Base-by-base conservation (phyloP, 2,113 vertebrate species). In the Paramisgurnus dabryanus region DNA sequence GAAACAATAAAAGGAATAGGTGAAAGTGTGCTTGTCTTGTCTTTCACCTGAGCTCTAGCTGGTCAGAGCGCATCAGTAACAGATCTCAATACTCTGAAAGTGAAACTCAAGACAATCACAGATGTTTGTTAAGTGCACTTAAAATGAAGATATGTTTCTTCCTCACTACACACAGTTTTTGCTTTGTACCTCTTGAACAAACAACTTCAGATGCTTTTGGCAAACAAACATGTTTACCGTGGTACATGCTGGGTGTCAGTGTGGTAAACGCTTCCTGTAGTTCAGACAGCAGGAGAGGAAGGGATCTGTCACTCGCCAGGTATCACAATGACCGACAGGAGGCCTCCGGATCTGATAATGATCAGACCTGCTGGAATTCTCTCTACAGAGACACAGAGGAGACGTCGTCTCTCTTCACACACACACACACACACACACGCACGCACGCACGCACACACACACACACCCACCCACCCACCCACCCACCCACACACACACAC, bases 361-460 rank as follows among this genome's bases (percentile, higher is more conserved):
- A 89, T 90, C 88, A 82, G 53, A 86, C 82, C 79, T 58, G 65
- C 80, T 87, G 83, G 90, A 90, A 88, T 88, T 88, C 82, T 85
- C 80, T 79, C 76, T 47, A 22, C 27, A 79, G 86, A 90, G 90
- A 90, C 87, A 85, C 49, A 0, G 80, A 84, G 87, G 89, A 89
- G 89, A 87, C 89, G 75, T 18, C 4, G 13, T n/a, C 64, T 65
- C 74, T 22, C 22, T 22, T 22, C 22, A 6, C 17, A 11, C 11
- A 12, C 73, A 63, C 64, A 34, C 34, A 47, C n/a, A 50, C 41
- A 49, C 60, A 63, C 43, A 6, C 40, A 47, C 39, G 9, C 60
- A n/a, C 58, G 3, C 11, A 10, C 57, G 13, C 22, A 12, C 9
- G 9, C 27, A 34, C 34, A 41, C 47, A 27, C 65, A 41, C 64